Conservation (phyloP, 2,888 invertebrate genomes). For the Cephus rjabovi region DNA sequence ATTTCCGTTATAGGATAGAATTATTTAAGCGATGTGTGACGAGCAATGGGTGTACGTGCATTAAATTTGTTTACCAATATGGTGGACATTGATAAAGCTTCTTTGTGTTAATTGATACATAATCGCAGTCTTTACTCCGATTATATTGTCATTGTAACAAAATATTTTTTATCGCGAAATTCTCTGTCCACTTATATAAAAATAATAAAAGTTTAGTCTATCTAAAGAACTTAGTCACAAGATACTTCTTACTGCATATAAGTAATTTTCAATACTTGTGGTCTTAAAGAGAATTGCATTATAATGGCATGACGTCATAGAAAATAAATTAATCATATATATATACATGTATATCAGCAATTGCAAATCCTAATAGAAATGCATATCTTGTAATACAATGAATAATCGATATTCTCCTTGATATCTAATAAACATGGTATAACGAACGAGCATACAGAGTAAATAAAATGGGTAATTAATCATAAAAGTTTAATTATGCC, state of each 20-base stretch:
- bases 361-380: background rate
- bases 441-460: slow-evolving; percentile 22
- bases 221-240: background rate
- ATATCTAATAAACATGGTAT: background rate
- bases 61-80: background rate
- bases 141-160: background rate
- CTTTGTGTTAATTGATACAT: background rate
- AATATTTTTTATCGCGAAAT: background rate
- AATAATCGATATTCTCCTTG: background rate
- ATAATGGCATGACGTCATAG: background rate
- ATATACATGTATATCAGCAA: too few relatives aligned
- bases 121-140: background rate
- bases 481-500: slow-evolving; percentile 54
- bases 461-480: slow-evolving; percentile 43
- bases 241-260: too few relatives aligned
- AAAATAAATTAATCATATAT: too few relatives aligned
- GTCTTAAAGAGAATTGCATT: background rate
- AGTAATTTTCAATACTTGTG: background rate
- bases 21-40: background rate
- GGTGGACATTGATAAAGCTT: background rate
- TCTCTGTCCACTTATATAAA: background rate
- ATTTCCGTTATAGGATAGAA: background rate
- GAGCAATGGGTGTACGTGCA: background rate
- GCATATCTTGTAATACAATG: background rate
- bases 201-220: background rate